phyloP scores from a whole-genome alignment of 2,888 invertebrate species.

The Hoplodrina ambigua region DNA sequence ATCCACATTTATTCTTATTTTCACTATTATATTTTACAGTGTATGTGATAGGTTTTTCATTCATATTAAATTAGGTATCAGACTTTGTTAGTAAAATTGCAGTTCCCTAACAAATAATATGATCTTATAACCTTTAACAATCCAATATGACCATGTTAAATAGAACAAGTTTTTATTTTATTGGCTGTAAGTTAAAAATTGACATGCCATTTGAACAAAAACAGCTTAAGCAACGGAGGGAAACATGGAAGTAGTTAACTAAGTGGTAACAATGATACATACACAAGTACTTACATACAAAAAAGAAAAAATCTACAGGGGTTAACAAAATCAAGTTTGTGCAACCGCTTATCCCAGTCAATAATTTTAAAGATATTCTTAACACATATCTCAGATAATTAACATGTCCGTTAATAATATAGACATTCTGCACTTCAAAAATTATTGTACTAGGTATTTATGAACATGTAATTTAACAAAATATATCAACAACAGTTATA shows the following conservation, averaged over 20 bases:
- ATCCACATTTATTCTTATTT: conserved; percentile 5
- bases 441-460: conserved; percentile 36
- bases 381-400: conserved; percentile 4
- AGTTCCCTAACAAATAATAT: conserved; percentile 10
- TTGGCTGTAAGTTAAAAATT: conserved; percentile 6
- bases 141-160: background rate
- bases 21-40: background rate
- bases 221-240: conserved; percentile 15
- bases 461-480: conserved; percentile 15
- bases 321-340: conserved; percentile 16
- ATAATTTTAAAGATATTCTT: background rate
- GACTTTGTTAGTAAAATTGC: background rate
- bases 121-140: conserved; percentile 2
- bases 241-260: conserved; percentile 26
- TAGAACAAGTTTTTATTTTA: background rate
- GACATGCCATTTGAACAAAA: background rate
- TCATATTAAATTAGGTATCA: conserved; percentile 4
- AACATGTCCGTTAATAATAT: background rate
- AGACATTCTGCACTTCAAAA: conserved; percentile 32
- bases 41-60: conserved; percentile 3
- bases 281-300: conserved; percentile 8
- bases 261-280: conserved; percentile 43
- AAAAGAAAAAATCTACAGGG: conserved; percentile 2
- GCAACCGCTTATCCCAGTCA: background rate
- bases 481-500: conserved; percentile 14